Base-by-base conservation (phyloP, 2,888 invertebrate species). In the Junonia oenone region DNA sequence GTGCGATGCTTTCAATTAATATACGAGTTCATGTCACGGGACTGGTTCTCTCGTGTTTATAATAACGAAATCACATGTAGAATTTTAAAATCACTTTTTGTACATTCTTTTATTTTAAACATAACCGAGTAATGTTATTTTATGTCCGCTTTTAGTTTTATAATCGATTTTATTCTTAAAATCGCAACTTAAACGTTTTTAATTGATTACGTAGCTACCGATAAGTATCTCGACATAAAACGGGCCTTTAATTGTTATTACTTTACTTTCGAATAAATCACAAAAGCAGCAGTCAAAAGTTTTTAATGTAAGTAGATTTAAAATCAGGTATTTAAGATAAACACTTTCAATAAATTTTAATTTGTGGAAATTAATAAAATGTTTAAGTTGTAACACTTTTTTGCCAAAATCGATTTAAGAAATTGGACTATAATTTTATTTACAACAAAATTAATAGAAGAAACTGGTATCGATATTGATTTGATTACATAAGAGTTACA, bases 1-100 rank as follows among this genome's bases (percentile, higher is more conserved):
- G 71, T 72, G 71, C 68, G 69, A 74, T 75, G 75, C 76, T 79
- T 78, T 73, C 76, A 75, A 78, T 78, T 76, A 76, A 79, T 78
- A 76, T 73, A 73, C 68, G 71, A 72, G 66, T 69, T 49, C 61
- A 58, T 63, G 66, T 63, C 62, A 63, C 54, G 50, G 55, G 59
- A 65, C 68, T 63, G 65, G 67, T 68, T 68, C 56, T 33, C 48
- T 35, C 26, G 43, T 13, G 22, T 26, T 43, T 33, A 37, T 22
- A 48, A 48, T 26, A 48, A 48, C 48, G 8, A 13, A 48, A 33
- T 48, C 26, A 37, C 35, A 37, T 47, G 35, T 48, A 26, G 9
- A 37, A 48, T 6, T 3, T 13, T 48, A 22, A 3, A 6, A 9
- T 19, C 2, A 19, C 5, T 35, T 5, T 11, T 9, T 17, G 11